Evolutionary conservation across 92 coral and sea anemone species (phyloP), one percentile per base, ranked within the genome.

Genomic region (Porites lobata): DNA sequence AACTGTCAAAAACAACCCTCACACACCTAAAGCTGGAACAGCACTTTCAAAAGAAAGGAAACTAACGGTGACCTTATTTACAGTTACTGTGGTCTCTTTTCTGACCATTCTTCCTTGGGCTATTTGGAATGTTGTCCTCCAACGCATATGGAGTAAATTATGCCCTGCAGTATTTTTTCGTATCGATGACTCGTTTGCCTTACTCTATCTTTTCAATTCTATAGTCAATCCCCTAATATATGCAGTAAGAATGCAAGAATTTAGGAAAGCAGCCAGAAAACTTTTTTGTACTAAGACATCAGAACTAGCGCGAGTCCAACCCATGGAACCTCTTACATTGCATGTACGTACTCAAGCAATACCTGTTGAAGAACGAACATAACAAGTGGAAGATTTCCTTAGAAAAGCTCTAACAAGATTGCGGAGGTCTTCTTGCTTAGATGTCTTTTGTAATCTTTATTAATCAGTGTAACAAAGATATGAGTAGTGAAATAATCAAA

Each of bases 211-310:
- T 6, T 50, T 66, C 1, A 76, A 57, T 20, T 76, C 67, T 75
- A 38, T 88, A 20, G 83, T 84, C 50, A 43, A 79, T 38, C 53
- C 84, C 18, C 74, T 90, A 50, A 62, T 90, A 57, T 85, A 80
- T 74, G 93, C 75, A 54, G 26, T 76, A 54, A 59, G 80, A 54
- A 76, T 58, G 80, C 65, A 29, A 29, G 65, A 20, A 9, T 76
- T 76, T 58, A 76, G 80, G 14, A 76, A 76, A 38, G 75, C 53
- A 56, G 61, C 61, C 61, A 62, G n/a, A 20, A 20, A 62, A 62
- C 66, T 15, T 18, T 4, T 62, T 62, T 62, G 66, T 15, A 62
- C 17, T 15, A 62, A 15, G 20, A 62, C 66, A 15, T 0, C 9
- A 62, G 66, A 18, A 20, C n/a, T 18, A 62, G n/a, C 8, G 0